These are phyloP conservation scores for Euplagia quadripunctaria DNA, from an alignment of 2,888 invertebrate species.

Conservation along the genomic window DNA sequence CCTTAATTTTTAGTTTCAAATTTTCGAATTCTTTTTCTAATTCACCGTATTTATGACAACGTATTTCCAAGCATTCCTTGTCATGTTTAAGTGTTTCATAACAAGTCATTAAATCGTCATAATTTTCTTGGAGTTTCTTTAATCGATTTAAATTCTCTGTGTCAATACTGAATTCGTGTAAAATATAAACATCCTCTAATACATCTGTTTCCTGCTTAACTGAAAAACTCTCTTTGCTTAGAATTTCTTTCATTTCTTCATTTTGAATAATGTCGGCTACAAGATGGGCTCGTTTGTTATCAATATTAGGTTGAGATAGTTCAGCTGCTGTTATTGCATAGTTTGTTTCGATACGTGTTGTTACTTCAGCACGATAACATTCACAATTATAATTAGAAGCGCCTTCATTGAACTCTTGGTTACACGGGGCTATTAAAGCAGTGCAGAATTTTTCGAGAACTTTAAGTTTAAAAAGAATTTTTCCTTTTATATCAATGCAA, in stretches of 20 bases:
- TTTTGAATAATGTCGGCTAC: slow-evolving; percentile 81
- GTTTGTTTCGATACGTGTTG: slow-evolving; percentile 61
- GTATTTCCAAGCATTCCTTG: slow-evolving; percentile 65
- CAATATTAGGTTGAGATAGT: slow-evolving; percentile 55
- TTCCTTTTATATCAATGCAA: slow-evolving; percentile 76
- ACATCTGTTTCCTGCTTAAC: slow-evolving; percentile 52
- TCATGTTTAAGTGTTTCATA: slow-evolving; percentile 78
- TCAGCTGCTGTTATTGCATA: slow-evolving; percentile 68
- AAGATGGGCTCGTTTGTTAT: slow-evolving; percentile 76
- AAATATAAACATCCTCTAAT: slow-evolving; percentile 50
- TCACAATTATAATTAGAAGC: slow-evolving; percentile 57
- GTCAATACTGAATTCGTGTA: slow-evolving; percentile 67
- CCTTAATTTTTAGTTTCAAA: slow-evolving; percentile 68
- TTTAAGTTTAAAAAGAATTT: slow-evolving; percentile 80
- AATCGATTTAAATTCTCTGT: slow-evolving; percentile 73
- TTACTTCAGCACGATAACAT: slow-evolving; percentile 71
- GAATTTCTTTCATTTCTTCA: slow-evolving; percentile 80
- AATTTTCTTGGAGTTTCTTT: slow-evolving; percentile 75
- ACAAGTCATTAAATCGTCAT: slow-evolving; percentile 73
- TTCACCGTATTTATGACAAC: slow-evolving; percentile 70
- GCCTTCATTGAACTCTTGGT: slow-evolving; percentile 56
- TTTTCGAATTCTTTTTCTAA: slow-evolving; percentile 71
- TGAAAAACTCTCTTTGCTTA: slow-evolving; percentile 65
- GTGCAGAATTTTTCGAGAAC: slow-evolving; percentile 79
- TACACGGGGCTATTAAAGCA: slow-evolving; percentile 80